Evolutionary conservation across 2,888 invertebrate genomes (phyloP), one percentile per base, ranked within the genome.

Genomic region (Polydesmus complanatus): DNA sequence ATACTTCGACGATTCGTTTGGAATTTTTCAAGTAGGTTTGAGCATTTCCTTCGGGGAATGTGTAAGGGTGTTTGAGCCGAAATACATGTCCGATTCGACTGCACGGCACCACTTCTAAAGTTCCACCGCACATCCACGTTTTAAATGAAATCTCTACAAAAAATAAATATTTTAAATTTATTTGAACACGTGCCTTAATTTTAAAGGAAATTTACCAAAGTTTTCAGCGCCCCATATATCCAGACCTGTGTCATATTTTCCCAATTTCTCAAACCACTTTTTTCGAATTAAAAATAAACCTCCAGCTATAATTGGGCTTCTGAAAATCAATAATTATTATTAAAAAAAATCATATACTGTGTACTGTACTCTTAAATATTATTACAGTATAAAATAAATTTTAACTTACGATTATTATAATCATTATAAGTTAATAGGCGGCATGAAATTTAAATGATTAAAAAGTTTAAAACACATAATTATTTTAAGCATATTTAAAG

Each of bases 141-240:
- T 69, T 69, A 54, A 69, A 65, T n/a, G 69, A 69, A 8, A 69
- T 66, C 60, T 69, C 69, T 69, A 64, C 5, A 2, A 58, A 48
- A 48, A 14, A 14, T 48, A 11, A 48, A 18, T 48, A 48, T 14
- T 48, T 48, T 48, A n/a, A n/a, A n/a, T 48, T 48, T 48, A 14
- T 48, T 48, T 48, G 18, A 48, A 48, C 48, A 14, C 48, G 18
- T 48, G 11, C 18, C n/a, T n/a, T n/a, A n/a, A n/a, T n/a, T n/a
- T n/a, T n/a, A n/a, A n/a, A n/a, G n/a, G n/a, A 1, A 23, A 62
- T 61, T 63, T 60, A 68, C 69, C 69, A 23, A 68, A 62, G 65
- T 75, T 74, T 69, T 76, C 76, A 48, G 72, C 74, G 65, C 75
- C 75, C 75, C 75, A 75, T 62, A 72, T 70, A 69, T 74, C 68